Evolutionary conservation across 64 coral and sea anemone genomes (phyloP).

Genomic region (Trachythela sp.): DNA sequence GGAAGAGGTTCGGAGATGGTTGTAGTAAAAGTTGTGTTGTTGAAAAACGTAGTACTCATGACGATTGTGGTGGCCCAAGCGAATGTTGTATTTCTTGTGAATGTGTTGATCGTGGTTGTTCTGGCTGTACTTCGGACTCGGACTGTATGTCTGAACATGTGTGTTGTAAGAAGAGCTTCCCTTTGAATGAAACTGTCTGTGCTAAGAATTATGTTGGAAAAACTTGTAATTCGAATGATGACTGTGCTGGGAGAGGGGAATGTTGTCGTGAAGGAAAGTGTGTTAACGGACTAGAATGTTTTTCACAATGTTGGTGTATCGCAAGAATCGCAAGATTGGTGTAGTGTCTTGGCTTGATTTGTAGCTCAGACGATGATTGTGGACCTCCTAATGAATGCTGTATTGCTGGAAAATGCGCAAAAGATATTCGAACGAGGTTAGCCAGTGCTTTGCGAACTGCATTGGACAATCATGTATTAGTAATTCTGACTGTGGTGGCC

Average conservation of each 20-base stretch:
- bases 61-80: no score
- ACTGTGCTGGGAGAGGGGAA: neutral
- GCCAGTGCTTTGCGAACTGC: neutral
- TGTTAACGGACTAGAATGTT: no score
- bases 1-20: no score
- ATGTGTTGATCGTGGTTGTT: no score
- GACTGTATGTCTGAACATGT: neutral
- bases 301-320: no score
- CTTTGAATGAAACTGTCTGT: neutral
- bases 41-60: no score
- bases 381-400: neutral
- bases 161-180: neutral
- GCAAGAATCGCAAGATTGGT: neutral
- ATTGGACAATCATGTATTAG: neutral
- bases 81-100: no score
- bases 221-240: neutral
- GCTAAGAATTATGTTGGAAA: neutral
- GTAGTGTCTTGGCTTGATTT: neutral
- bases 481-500: neutral
- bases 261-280: neutral
- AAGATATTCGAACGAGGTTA: neutral
- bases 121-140: neutral
- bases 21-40: no score
- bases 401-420: neutral
- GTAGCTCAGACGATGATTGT: neutral